Evolutionary conservation across 2,113 vertebrate species (phyloP), one percentile per base, ranked within the genome.

Genomic region (Morone chrysops): DNA sequence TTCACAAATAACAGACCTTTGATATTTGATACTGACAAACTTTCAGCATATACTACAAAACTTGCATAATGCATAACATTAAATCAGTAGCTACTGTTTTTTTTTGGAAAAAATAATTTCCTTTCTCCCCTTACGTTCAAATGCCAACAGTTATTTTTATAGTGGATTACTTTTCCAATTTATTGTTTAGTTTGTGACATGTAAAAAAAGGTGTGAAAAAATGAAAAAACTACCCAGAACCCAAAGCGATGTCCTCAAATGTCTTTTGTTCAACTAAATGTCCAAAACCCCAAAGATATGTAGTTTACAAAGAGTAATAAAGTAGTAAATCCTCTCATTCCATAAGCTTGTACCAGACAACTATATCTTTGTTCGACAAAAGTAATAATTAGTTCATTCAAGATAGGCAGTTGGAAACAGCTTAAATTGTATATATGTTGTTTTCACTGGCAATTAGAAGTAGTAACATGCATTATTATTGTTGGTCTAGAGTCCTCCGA

Each of bases 401-500:
- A 31, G 31, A 31, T 31, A 22, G 41, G 45, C 36, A 51, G 25
- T 36, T 18, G 48, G n/a, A 14, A 40, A 20, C 36, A 22, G 38
- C 38, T 8, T 3, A 51, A 20, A 7, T 8, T 17, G 13, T 5
- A 13, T 8, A 62, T 6, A 54, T 36, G 17, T 56, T 43, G 18
- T 66, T 2, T n/a, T 66, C 41, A 51, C 31, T 36, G 4, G 11
- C 68, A n/a, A 78, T 47, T 17, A 67, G 5, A 65, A 51, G 43
- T 20, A 4, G 50, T 70, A 54, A 5, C 61, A 60, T 43, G 11
- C 22, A 40, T 16, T 50, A 18, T 40, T 69, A 45, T 61, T 71
- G 66, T 53, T 18, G 45, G 25, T 41, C 40, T 48, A 45, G 70
- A 67, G 83, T 73, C 63, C 75, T 78, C 71, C 69, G 56, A 61